These are phyloP conservation scores for Drosophila antonietae DNA, from an alignment of 2,888 invertebrate genomes.

Conservation along the genomic window DNA sequence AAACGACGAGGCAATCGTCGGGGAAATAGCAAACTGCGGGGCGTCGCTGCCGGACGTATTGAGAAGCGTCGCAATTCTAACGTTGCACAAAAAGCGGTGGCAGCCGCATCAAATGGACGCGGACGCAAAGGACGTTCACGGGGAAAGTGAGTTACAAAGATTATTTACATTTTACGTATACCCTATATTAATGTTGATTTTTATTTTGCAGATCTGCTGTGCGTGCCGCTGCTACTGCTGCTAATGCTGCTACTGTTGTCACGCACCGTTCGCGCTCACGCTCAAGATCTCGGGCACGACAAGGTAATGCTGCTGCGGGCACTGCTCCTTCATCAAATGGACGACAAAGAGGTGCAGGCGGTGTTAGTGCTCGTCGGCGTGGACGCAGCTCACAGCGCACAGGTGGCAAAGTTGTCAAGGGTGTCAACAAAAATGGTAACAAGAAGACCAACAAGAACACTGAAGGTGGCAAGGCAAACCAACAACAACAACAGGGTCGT, in stretches of 20 bases:
- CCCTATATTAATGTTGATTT: not conserved
- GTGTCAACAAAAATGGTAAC: conserved; percentile 66
- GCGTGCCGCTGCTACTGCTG: conserved; percentile 57
- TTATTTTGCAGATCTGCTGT: conserved; percentile 61
- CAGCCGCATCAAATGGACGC: conserved; percentile 55
- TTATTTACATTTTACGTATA: not conserved
- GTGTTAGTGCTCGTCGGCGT: conserved; percentile 59
- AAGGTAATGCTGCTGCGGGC: conserved; percentile 54
- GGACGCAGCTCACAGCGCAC: conserved; percentile 78
- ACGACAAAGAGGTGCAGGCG: conserved; percentile 44
- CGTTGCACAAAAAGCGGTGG: conserved; percentile 47
- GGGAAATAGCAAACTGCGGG: conserved; percentile 58
- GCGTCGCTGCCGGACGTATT: conserved; percentile 78
- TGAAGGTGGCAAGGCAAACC: conserved; percentile 51
- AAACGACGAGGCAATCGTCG: conserved; percentile 56
- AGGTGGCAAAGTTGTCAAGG: conserved; percentile 51
- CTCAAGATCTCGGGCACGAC: conserved; percentile 58
- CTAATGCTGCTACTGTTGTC: conserved; percentile 33
- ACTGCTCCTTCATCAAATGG: conserved; percentile 37
- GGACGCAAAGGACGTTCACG: conserved; percentile 66
- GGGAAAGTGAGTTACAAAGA: conserved; percentile 67
- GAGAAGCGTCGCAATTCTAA: conserved; percentile 73
- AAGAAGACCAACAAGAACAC: conserved; percentile 28
- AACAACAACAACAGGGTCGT: conserved; percentile 66
- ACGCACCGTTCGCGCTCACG: conserved; percentile 77